Percentiles rank a stretch among this genome's conserved stretches.
Evolutionary conservation across 30 jellyfish, hydroid and myxozoan species (phyloP).

Genomic region (Cassiopea andromeda): DNA sequence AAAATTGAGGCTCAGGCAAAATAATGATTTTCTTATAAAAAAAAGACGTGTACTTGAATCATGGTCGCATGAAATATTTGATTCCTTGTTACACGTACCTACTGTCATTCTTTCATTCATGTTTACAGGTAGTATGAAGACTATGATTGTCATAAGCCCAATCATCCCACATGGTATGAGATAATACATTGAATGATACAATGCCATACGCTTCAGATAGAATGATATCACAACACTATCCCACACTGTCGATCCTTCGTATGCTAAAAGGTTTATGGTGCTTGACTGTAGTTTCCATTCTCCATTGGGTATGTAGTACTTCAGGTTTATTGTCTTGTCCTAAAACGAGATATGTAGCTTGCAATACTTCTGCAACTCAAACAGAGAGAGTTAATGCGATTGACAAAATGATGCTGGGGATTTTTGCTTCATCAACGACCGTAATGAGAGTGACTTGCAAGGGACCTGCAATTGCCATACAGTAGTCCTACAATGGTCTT

Average conservation of each 20-base stretch:
- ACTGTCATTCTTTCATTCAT: constrained; percentile 89
- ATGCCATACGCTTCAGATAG: constrained; percentile 61
- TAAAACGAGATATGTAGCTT: not conserved
- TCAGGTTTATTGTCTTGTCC: constrained; percentile 47
- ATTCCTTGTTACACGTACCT: constrained; percentile 44
- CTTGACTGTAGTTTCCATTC: constrained; percentile 77
- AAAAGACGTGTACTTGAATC: too few relatives aligned
- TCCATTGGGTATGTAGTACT: constrained; percentile 60
- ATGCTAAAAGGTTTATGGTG: constrained; percentile 8
- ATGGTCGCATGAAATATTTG: too few relatives aligned
- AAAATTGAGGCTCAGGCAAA: too few relatives aligned
- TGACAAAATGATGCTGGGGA: not conserved
- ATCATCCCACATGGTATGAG: constrained; percentile 81
- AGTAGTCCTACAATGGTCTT: too few relatives aligned
- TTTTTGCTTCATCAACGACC: too few relatives aligned
- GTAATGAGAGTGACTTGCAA: too few relatives aligned
- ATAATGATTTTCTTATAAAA: too few relatives aligned
- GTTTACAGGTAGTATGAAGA: constrained; percentile 77
- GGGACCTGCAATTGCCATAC: too few relatives aligned
- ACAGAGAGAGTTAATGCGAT: not conserved
- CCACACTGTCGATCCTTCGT: constrained; percentile 11
- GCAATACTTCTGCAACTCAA: not conserved
- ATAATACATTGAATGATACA: constrained; percentile 83
- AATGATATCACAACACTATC: constrained; percentile 60
- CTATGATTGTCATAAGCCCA: constrained; percentile 79